phyloP scores from a whole-genome alignment of 2,797 vertebrate species.

The Trematomus bernacchii region DNA sequence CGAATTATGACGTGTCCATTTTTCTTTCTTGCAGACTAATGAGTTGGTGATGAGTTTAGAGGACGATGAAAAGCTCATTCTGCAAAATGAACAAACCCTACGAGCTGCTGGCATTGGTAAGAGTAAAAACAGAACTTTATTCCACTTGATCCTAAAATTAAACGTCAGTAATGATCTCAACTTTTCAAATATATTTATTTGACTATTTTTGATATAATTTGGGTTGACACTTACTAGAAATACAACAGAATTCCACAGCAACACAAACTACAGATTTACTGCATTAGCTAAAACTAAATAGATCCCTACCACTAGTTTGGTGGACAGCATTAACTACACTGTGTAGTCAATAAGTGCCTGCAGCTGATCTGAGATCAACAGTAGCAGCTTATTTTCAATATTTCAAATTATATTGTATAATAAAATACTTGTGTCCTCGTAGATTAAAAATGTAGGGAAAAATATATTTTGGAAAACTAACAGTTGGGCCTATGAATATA shows the following conservation, averaged over 20 bases:
- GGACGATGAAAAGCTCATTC: slow-evolving; percentile 90
- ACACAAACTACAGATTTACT: neutral
- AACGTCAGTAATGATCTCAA: neutral
- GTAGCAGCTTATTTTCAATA: neutral
- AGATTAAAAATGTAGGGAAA: neutral
- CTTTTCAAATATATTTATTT: neutral
- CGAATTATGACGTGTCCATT: neutral
- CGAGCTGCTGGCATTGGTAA: slow-evolving; percentile 90
- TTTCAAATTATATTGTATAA: neutral
- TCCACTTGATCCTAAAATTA: neutral
- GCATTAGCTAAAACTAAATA: neutral
- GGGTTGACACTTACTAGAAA: neutral
- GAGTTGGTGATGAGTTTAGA: slow-evolving; percentile 95
- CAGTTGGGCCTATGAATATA: neutral
- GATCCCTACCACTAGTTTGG: no score
- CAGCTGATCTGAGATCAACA: neutral
- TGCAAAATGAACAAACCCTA: slow-evolving; percentile 85
- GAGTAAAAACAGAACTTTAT: slow-evolving; percentile 21
- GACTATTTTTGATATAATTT: no score
- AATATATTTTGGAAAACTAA: neutral
- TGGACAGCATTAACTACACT: neutral
- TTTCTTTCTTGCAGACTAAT: slow-evolving; percentile 86
- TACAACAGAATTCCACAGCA: neutral
- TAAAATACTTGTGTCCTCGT: neutral
- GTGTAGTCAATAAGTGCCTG: neutral